phyloP scores from a whole-genome alignment of 1,140 invertebrate species.

The Reticulitermes speratus region DNA sequence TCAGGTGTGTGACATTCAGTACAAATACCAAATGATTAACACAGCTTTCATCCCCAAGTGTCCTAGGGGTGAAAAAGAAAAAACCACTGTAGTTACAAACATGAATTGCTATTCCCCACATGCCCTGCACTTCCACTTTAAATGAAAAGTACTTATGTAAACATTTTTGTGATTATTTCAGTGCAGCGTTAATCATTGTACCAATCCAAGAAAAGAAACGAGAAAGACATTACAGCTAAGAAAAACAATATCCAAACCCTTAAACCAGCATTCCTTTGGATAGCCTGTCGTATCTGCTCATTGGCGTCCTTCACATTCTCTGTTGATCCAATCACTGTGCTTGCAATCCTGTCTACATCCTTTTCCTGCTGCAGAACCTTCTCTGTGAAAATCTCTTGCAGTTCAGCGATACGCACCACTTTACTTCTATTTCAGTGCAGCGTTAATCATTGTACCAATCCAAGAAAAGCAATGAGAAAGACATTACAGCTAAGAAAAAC shows the following conservation, averaged over 20 bases:
- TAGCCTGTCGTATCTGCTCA: conserved; percentile 93
- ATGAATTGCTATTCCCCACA: too few species aligned
- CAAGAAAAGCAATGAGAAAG: conserved; percentile 91
- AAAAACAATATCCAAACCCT: conserved; percentile 95
- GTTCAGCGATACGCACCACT: conserved; percentile 91
- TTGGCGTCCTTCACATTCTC: conserved; percentile 96
- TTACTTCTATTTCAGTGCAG: too few species aligned
- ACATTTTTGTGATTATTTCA: too few species aligned
- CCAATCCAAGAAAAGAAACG: conserved; percentile 95
- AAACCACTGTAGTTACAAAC: too few species aligned
- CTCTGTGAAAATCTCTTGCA: conserved; percentile 97
- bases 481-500: conserved; percentile 94
- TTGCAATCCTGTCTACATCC: conserved; percentile 86
- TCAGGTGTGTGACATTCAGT: too few species aligned
- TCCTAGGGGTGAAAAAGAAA: too few species aligned
- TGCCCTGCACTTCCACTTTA: too few species aligned
- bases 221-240: conserved; percentile 92
- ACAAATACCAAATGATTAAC: too few species aligned
- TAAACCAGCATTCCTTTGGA: conserved; percentile 92
- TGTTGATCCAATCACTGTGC: conserved; percentile 83
- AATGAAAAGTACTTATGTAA: too few species aligned
- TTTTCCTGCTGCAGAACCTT: conserved; percentile 96
- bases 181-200: conserved; percentile 80
- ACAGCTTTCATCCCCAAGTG: too few species aligned
- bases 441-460: conserved; percentile 97